A percentile compares a stretch with the other conserved stretches of the same genome.
These are phyloP conservation scores for Neodiprion virginianus DNA, from an alignment of 1,140 invertebrate genomes.

Conservation along the genomic window DNA sequence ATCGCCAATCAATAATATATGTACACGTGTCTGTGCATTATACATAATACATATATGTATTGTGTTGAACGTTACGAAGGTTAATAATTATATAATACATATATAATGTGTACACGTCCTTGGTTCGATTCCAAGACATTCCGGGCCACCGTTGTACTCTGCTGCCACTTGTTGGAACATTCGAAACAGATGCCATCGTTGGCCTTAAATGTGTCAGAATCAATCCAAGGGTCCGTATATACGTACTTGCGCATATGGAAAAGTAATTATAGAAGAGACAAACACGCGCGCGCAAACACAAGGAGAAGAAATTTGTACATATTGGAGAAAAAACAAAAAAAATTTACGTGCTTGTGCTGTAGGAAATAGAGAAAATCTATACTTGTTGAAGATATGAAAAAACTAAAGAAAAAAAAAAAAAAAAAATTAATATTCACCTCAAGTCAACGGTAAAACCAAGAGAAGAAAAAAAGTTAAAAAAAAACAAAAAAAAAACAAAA, in stretches of 20 bases:
- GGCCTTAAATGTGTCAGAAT: too few species aligned
- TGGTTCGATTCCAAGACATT: too few species aligned
- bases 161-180: too few species aligned
- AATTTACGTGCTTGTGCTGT: slow-evolving; percentile 32
- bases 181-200: too few species aligned
- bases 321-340: slow-evolving; percentile 18
- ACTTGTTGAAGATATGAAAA: slow-evolving; percentile 21
- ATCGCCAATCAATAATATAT: slow-evolving; percentile 37
- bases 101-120: too few species aligned
- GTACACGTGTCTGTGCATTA: slow-evolving; percentile 19
- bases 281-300: too few species aligned
- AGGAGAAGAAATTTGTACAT: neutral
- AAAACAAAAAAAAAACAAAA: slow-evolving; percentile 15
- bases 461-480: slow-evolving; percentile 29
- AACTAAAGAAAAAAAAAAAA: neutral
- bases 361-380: slow-evolving; percentile 27
- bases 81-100: neutral
- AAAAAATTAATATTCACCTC: neutral
- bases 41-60: slow-evolving; percentile 24
- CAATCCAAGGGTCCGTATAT: too few species aligned
- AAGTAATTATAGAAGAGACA: too few species aligned
- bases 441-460: slow-evolving; percentile 9
- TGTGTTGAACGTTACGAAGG: slow-evolving; percentile 37
- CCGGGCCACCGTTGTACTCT: too few species aligned
- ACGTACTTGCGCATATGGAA: too few species aligned